Evolutionary conservation across 2,113 vertebrate species (phyloP).

Genomic region (Henicopernis longicauda): DNA sequence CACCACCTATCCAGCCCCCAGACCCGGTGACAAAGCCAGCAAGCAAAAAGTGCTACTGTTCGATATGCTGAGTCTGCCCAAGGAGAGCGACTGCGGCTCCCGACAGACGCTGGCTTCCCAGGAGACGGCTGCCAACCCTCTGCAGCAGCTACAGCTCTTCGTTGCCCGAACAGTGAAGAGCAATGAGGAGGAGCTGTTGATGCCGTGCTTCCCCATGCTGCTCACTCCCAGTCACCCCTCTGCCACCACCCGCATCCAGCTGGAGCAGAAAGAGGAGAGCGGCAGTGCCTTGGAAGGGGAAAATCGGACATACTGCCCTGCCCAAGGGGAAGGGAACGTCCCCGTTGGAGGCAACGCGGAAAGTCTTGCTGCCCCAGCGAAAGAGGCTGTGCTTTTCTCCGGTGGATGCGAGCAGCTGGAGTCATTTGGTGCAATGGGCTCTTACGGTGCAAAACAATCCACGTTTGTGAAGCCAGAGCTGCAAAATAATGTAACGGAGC

Average conservation of each 20-base stretch:
- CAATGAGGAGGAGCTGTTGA: conserved; percentile 58
- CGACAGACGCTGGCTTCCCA: neutral
- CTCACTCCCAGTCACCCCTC: neutral
- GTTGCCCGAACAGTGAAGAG: conserved; percentile 61
- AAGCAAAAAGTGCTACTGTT: conserved; percentile 9
- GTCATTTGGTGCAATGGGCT: neutral
- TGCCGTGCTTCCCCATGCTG: neutral
- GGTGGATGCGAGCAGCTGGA: neutral
- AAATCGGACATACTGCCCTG: neutral
- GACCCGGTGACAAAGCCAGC: neutral
- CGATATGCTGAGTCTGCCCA: conserved; percentile 14
- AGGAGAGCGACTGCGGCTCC: neutral
- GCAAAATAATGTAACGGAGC: neutral
- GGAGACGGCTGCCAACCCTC: conserved; percentile 36
- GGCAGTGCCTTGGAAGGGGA: neutral
- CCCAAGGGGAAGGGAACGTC: neutral
- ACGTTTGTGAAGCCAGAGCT: neutral
- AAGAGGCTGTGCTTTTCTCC: neutral
- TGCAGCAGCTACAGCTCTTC: conserved; percentile 68
- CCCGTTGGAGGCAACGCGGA: accelerated
- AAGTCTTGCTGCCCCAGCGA: neutral
- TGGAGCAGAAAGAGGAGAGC: neutral
- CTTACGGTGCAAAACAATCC: neutral
- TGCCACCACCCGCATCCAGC: neutral
- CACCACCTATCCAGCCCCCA: neutral